These are phyloP conservation scores for Psammodynastes pulverulentus DNA, from an alignment of 2,113 vertebrate genomes.

Conservation along the genomic window DNA sequence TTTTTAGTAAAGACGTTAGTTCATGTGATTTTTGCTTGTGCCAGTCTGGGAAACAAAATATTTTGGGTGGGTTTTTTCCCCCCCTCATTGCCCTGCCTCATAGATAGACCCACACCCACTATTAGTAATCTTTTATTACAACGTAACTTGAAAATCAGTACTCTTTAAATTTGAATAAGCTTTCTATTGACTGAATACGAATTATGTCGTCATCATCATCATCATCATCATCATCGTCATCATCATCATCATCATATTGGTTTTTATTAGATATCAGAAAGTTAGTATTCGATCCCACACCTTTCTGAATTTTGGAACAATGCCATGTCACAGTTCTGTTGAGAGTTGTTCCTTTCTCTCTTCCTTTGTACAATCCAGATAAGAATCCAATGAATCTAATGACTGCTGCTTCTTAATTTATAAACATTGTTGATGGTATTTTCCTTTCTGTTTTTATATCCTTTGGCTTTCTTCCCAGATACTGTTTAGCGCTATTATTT, in stretches of 20 bases:
- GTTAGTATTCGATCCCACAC: background rate
- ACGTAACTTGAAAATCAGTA: background rate
- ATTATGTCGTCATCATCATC: background rate
- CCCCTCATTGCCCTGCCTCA: background rate
- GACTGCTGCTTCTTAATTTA: constrained; percentile 16
- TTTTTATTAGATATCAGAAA: background rate
- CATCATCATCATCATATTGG: background rate
- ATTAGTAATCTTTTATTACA: constrained; percentile 24
- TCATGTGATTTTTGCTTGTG: constrained; percentile 7
- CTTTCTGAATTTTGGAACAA: background rate
- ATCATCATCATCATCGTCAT: background rate
- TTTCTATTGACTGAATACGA: background rate
- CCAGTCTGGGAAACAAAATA: background rate
- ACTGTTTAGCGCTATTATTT: constrained; percentile 25
- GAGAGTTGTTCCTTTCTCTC: background rate
- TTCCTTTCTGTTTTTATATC: constrained; percentile 16
- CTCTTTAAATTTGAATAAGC: background rate
- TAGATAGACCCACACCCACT: background rate
- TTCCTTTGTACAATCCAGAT: background rate
- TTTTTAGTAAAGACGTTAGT: background rate
- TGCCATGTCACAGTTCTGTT: constrained; percentile 6
- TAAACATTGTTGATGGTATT: constrained; percentile 37
- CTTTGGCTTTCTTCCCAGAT: background rate
- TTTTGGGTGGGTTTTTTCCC: background rate
- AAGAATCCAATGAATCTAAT: background rate